Percentiles rank a stretch among this genome's conserved stretches.
Evolutionary conservation across 2,113 vertebrate species (phyloP).

Genomic region (Halichoerus grypus): DNA sequence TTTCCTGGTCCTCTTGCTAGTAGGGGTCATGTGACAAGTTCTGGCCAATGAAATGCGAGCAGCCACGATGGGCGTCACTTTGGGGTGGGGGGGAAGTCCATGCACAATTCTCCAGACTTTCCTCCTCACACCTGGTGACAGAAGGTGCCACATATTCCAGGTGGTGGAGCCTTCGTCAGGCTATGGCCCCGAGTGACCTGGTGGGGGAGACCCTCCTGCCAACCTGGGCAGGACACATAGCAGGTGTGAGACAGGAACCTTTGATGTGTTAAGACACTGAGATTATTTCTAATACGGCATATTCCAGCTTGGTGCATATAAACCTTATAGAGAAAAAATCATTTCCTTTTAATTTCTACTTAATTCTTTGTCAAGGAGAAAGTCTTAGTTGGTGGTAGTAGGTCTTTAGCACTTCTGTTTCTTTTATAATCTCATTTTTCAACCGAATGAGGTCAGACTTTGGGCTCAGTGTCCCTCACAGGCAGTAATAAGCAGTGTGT

Average conservation of each 20-base stretch:
- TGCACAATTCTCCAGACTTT: neutral
- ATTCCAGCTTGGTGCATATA: neutral
- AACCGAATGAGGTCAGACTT: neutral
- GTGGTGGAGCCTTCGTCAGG: neutral
- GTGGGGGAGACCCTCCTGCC: neutral
- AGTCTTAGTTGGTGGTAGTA: neutral
- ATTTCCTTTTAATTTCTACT: neutral
- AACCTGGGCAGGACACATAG: neutral
- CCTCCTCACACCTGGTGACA: rapidly evolving
- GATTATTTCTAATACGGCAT: neutral
- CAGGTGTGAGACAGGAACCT: neutral
- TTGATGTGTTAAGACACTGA: neutral
- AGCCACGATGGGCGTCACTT: neutral
- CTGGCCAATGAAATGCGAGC: neutral
- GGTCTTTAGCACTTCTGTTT: neutral
- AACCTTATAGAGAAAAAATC: neutral
- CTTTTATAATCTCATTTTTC: neutral
- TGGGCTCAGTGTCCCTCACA: neutral
- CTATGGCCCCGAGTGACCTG: too few species aligned
- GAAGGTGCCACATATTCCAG: neutral
- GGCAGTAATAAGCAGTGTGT: rapidly evolving
- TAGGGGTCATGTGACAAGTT: neutral
- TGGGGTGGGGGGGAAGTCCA: rapidly evolving
- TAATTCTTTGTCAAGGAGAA: neutral
- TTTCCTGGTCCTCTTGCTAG: neutral